Evolutionary conservation across 2,797 vertebrate species (phyloP).

Genomic region (Sebastes hubbsi): DNA sequence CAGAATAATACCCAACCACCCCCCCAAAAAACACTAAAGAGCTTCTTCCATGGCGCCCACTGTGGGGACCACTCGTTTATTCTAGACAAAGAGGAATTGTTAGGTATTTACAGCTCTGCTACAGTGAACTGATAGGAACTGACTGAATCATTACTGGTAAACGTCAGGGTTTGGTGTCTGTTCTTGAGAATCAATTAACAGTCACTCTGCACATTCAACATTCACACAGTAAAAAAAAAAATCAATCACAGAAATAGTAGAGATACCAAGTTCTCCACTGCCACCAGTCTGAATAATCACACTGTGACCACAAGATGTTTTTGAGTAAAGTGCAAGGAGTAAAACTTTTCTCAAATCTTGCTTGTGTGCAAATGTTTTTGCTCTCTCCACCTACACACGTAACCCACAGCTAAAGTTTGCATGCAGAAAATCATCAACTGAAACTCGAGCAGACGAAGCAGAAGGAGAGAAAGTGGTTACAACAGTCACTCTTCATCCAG

Average conservation of each 20-base stretch:
- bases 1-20: background rate
- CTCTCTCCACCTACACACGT: background rate
- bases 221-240: background rate
- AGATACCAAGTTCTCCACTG: background rate
- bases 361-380: background rate
- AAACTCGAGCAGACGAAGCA: background rate
- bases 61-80: background rate
- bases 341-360: slow-evolving; percentile 20
- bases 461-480: background rate
- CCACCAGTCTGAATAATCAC: background rate
- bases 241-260: background rate
- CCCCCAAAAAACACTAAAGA: background rate
- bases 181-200: background rate
- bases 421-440: background rate
- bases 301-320: background rate
- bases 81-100: background rate
- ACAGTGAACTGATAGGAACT: background rate
- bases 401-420: background rate
- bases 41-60: background rate
- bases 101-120: background rate
- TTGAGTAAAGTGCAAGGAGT: background rate
- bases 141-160: background rate
- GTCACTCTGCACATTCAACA: background rate
- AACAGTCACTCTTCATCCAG: background rate
- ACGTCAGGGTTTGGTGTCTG: background rate